A percentile compares a stretch with the other conserved stretches of the same genome.
phyloP scores from a whole-genome alignment of 2,797 vertebrate genomes.

The Nyctibius grandis region DNA sequence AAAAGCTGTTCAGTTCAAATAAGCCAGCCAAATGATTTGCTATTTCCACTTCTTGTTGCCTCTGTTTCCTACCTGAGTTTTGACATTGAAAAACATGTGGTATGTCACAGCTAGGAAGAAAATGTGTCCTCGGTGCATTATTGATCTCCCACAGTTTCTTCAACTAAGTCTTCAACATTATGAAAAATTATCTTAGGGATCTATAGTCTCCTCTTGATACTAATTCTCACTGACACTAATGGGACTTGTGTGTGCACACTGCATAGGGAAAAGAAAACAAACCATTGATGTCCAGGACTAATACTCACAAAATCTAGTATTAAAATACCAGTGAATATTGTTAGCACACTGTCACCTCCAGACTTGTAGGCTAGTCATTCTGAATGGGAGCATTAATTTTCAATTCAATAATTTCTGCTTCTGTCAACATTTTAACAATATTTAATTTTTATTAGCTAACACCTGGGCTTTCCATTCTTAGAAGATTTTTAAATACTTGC shows the following conservation, averaged over 20 bases:
- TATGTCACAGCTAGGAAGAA: not conserved
- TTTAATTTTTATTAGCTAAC: not conserved
- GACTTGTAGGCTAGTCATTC: not conserved
- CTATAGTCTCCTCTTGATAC: constrained; percentile 8
- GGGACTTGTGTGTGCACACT: not conserved
- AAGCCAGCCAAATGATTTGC: not conserved
- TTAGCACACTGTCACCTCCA: not conserved
- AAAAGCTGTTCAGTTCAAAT: not conserved
- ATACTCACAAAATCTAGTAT: not conserved
- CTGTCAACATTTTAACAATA: not conserved
- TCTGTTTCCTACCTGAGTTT: constrained; percentile 22
- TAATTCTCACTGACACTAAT: constrained; percentile 31
- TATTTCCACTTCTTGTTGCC: constrained; percentile 27
- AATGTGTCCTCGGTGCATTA: not conserved
- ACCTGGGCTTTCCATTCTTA: not conserved
- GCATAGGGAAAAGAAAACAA: constrained; percentile 23
- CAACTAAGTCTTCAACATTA: not conserved
- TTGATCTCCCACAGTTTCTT: constrained; percentile 29
- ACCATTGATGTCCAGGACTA: not conserved
- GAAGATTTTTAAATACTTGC: not conserved
- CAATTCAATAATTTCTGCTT: constrained; percentile 3
- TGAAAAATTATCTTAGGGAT: constrained; percentile 27
- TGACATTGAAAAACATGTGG: not conserved
- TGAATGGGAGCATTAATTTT: not conserved
- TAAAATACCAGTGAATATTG: constrained; percentile 24